Conservation (phyloP, 2,797 vertebrate genomes). For the Lepus oiostolus region DNA sequence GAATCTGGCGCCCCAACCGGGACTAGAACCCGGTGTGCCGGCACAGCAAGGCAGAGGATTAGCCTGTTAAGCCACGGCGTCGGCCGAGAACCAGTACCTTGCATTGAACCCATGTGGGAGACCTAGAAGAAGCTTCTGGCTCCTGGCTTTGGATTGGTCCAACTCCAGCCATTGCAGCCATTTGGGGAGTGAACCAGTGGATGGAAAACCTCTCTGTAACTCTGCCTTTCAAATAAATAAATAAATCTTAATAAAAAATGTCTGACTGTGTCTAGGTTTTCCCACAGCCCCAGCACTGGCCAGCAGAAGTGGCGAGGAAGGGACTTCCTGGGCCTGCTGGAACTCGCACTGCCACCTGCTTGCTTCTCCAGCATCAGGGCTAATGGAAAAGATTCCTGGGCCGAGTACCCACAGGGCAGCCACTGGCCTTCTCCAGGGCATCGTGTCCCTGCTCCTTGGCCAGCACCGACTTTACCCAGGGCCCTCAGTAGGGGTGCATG, state of each 20-base stretch:
- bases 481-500: neutral
- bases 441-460: neutral
- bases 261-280: conserved; percentile 47
- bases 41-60: too few species aligned
- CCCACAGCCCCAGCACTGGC: neutral
- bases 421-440: neutral
- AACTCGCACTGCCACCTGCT: neutral
- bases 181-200: too few species aligned
- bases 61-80: too few species aligned
- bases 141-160: too few species aligned
- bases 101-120: neutral
- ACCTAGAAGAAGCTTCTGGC: too few species aligned
- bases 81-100: neutral
- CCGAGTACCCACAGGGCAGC: neutral
- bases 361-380: conserved; percentile 1
- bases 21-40: too few species aligned
- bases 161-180: too few species aligned
- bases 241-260: neutral
- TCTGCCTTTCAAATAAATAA: too few species aligned
- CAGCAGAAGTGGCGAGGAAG: conserved; percentile 4
- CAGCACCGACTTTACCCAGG: neutral
- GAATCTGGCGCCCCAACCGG: too few species aligned
- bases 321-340: neutral
- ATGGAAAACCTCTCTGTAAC: too few species aligned
- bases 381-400: conserved; percentile 17